Conservation (phyloP, 1,140 invertebrate species). For the Caenorhabditis briggsae region DNA sequence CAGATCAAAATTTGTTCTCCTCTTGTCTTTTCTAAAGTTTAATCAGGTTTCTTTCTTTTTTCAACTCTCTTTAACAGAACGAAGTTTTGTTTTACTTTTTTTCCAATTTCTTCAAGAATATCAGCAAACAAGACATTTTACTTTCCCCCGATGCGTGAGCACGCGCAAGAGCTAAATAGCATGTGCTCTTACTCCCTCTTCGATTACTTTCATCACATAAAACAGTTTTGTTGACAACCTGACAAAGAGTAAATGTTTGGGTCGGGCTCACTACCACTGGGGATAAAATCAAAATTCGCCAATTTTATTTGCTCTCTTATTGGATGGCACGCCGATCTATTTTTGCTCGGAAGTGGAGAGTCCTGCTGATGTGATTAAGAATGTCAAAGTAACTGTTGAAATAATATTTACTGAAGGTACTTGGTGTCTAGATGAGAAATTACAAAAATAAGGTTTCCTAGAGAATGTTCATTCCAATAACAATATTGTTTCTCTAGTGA, state of each 20-base stretch:
- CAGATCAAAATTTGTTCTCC: slow-evolving; percentile 35
- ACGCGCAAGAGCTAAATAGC: slow-evolving; percentile 21
- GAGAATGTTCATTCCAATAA: background rate
- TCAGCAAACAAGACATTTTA: slow-evolving; percentile 43
- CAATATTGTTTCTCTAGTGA: background rate
- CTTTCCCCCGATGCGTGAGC: slow-evolving; percentile 5
- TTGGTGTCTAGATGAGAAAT: background rate
- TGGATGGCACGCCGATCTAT: slow-evolving; percentile 42
- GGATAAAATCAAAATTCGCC: slow-evolving; percentile 40
- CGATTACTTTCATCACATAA: slow-evolving; percentile 30
- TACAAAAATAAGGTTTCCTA: background rate
- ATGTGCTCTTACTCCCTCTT: slow-evolving; percentile 38
- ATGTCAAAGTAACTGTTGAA: background rate
- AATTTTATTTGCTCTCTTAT: slow-evolving; percentile 41
- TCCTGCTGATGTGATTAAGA: slow-evolving; percentile 41
- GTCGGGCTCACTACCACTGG: background rate
- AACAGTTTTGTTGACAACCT: slow-evolving; percentile 55
- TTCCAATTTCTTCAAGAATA: slow-evolving; percentile 45
- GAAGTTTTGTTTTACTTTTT: slow-evolving; percentile 11
- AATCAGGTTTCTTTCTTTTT: slow-evolving; percentile 30
- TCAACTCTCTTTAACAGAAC: slow-evolving; percentile 21
- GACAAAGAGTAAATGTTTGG: slow-evolving; percentile 54
- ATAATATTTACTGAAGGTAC: slow-evolving; percentile 32
- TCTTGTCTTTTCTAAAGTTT: slow-evolving; percentile 29
- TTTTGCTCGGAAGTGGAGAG: slow-evolving; percentile 20